phyloP scores from a whole-genome alignment of 2,113 vertebrate genomes.

The Cyanocitta stelleri region DNA sequence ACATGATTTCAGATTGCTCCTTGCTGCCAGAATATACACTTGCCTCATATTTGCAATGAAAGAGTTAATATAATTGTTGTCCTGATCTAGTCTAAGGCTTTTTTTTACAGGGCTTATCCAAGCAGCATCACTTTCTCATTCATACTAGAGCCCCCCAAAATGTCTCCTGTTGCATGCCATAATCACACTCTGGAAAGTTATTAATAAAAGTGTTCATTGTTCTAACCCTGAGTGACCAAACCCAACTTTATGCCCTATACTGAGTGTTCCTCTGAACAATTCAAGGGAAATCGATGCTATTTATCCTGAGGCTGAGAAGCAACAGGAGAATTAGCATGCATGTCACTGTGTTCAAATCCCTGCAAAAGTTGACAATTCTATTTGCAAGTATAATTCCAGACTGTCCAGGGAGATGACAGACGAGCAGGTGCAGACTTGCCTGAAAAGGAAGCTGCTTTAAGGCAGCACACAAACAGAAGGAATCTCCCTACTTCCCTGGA shows the following conservation, averaged over 20 bases:
- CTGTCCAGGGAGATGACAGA: slow-evolving; percentile 46
- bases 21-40: neutral
- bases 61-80: neutral
- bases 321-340: slow-evolving; percentile 55
- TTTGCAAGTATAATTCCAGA: slow-evolving; percentile 60
- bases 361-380: slow-evolving; percentile 31
- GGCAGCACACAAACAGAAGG: neutral
- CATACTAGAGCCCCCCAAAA: neutral
- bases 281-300: slow-evolving; percentile 8
- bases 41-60: neutral
- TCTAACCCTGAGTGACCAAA: slow-evolving; percentile 19
- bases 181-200: neutral
- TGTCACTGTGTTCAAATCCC: neutral
- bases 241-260: neutral
- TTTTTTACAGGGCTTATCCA: neutral
- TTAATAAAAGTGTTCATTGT: neutral
- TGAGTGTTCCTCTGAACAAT: neutral
- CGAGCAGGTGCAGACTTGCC: slow-evolving; percentile 21
- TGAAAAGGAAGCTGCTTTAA: neutral
- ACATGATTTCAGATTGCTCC: neutral
- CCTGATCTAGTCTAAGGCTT: neutral
- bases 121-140: neutral
- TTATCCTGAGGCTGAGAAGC: slow-evolving; percentile 18
- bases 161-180: neutral
- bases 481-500: neutral